Percentiles rank a stretch among this genome's conserved stretches.
Conservation (phyloP, 2,797 vertebrate genomes). For the Oreonectes daqikongensis region DNA sequence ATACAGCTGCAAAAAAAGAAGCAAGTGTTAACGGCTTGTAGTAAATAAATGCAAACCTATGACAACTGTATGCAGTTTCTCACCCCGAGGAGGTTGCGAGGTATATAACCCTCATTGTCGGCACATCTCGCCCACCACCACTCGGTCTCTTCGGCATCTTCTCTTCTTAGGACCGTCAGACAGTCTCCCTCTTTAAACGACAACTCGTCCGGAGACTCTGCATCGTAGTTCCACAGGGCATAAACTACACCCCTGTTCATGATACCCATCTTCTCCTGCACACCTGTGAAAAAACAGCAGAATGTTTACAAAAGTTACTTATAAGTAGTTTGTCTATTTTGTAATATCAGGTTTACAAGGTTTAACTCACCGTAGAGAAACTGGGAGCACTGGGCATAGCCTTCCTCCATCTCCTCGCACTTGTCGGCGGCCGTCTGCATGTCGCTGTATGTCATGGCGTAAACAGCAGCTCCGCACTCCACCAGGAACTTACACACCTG, state of each 20-base stretch:
- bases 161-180: slow-evolving; percentile 85
- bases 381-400: slow-evolving; percentile 93
- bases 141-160: slow-evolving; percentile 84
- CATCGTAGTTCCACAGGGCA: slow-evolving; percentile 88
- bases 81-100: slow-evolving; percentile 93
- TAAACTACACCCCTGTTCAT: slow-evolving; percentile 96
- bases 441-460: slow-evolving; percentile 92
- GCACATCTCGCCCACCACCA: slow-evolving; percentile 95
- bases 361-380: slow-evolving; percentile 94
- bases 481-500: slow-evolving; percentile 95
- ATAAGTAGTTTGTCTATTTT: not conserved
- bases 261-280: slow-evolving; percentile 98
- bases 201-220: slow-evolving; percentile 85
- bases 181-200: slow-evolving; percentile 87
- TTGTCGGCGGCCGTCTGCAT: slow-evolving; percentile 94
- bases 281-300: slow-evolving; percentile 72
- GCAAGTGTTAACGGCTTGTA: not conserved
- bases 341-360: not conserved
- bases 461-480: slow-evolving; percentile 91
- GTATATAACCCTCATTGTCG: slow-evolving; percentile 87
- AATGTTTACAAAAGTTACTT: too few species aligned
- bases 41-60: not conserved
- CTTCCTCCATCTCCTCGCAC: slow-evolving; percentile 96
- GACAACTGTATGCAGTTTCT: slow-evolving; percentile 52
- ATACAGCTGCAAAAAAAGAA: slow-evolving; percentile 79